Evolutionary conservation across 1,140 invertebrate species (phyloP).

Genomic region (Conus betulinus): DNA sequence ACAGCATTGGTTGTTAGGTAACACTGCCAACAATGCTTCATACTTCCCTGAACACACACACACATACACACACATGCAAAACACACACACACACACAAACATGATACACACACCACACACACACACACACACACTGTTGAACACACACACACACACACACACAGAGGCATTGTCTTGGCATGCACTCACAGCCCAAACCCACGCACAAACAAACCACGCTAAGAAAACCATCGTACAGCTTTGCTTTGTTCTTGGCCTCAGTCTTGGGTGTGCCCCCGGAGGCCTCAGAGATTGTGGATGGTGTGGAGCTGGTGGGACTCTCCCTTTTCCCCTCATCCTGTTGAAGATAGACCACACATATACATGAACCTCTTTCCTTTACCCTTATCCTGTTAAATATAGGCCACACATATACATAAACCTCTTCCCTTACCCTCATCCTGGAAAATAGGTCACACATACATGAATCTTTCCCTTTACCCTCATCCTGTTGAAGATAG

Average conservation of each 20-base stretch:
- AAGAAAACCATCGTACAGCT: constrained; percentile 37
- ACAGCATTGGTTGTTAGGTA: not conserved
- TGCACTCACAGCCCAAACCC: too few relatives aligned
- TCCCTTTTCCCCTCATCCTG: constrained; percentile 42
- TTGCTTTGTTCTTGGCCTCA: constrained; percentile 46
- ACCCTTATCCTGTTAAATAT: constrained; percentile 40
- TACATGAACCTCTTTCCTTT: not conserved
- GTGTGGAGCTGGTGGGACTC: constrained; percentile 3
- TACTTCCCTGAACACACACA: not conserved
- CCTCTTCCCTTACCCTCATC: too few relatives aligned
- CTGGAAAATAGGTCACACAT: too few relatives aligned
- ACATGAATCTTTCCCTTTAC: too few relatives aligned
- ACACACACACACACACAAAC: too few relatives aligned
- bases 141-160: too few relatives aligned
- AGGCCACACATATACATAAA: not conserved
- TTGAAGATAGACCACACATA: not conserved
- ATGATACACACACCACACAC: too few relatives aligned
- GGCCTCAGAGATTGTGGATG: constrained; percentile 27
- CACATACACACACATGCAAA: too few relatives aligned
- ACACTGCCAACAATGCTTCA: not conserved
- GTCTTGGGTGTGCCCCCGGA: constrained; percentile 35
- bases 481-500: too few relatives aligned
- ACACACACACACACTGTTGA: too few relatives aligned
- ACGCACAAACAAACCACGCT: too few relatives aligned
- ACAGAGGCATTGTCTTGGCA: too few relatives aligned